These are phyloP conservation scores for Zygaena filipendulae DNA, from an alignment of 2,888 invertebrate species.

Conservation along the genomic window DNA sequence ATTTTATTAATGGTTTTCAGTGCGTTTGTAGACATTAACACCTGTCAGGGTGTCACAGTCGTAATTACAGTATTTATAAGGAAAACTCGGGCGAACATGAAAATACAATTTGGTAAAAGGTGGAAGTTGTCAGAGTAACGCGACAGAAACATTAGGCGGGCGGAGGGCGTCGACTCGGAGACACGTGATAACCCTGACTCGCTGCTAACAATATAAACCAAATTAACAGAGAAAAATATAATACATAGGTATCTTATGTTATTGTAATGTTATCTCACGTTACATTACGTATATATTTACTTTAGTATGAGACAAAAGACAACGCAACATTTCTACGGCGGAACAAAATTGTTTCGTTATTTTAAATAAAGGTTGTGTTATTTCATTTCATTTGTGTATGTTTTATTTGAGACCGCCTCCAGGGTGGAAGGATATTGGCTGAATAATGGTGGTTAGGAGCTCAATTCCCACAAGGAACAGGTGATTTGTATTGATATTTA, in stretches of 20 bases:
- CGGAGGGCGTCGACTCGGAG: constrained; percentile 23
- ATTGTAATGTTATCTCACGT: no score
- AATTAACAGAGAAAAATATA: constrained; percentile 32
- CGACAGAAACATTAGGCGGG: constrained; percentile 58
- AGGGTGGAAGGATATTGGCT: no score
- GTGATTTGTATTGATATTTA: no score
- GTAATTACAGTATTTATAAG: constrained; percentile 69
- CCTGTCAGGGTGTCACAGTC: constrained; percentile 56
- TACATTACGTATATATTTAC: no score
- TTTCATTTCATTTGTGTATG: no score
- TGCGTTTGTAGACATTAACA: constrained; percentile 55
- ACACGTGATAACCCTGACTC: constrained; percentile 33
- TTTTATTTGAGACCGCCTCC: no score
- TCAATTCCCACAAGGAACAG: no score
- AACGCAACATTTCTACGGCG: no score
- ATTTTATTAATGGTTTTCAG: constrained; percentile 42
- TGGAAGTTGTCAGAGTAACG: constrained; percentile 62
- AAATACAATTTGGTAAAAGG: constrained; percentile 67
- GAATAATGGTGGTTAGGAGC: no score
- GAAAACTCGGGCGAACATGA: constrained; percentile 64
- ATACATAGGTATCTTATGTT: constrained; percentile 14
- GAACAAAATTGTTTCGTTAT: no score
- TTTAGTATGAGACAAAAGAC: no score
- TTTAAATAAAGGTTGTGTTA: no score
- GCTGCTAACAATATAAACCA: constrained; percentile 29